Base-by-base conservation (phyloP, 2,888 invertebrate species). In the Hirtodrosophila trivittata region DNA sequence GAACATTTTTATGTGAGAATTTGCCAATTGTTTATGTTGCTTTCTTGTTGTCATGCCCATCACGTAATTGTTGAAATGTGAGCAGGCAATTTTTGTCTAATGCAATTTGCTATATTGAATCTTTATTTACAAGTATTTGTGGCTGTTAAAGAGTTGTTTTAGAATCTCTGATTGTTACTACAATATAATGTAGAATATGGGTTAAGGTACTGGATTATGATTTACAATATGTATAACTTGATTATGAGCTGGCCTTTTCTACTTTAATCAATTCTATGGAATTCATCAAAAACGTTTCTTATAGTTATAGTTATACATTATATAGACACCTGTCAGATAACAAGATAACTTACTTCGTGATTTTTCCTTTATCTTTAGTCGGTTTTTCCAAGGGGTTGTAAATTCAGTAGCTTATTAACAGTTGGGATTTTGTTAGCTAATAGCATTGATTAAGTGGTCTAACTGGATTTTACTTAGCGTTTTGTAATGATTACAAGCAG, bases 1-100 rank as follows among this genome's bases (percentile, higher is more conserved):
- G 65, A 86, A 73, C 70, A 64, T 63, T 72, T 74, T 62, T 49
- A 57, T 81, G 75, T 69, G 86, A 86, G 84, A 84, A 81, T 86
- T 83, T 60, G 66, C 28, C 43, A 62, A 64, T 63, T 68, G 54
- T 56, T 57, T 43, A 3, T 45, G 39, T 39, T 43, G 35, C 41
- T 54, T 60, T 52, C 16, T 30, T 10, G 52, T 25, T 59, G 77
- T 71, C 72, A 75, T 69, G 67, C 60, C 33, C 35, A 68, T 67
- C 69, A 75, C 67, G 76, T 74, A 76, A 80, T 67, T 71, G 72
- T 45, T 73, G 28, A 21, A 65, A 62, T 46, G 46, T 62, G 66
- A 43, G 33, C 50, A 26, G 54, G 38, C 54, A 43, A 57, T 52
- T 60, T 66, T 64, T 47, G 30, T 45, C 35, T 35, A 69, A 59